phyloP scores from a whole-genome alignment of 2,113 vertebrate species.

The Melanocharis versteri region DNA sequence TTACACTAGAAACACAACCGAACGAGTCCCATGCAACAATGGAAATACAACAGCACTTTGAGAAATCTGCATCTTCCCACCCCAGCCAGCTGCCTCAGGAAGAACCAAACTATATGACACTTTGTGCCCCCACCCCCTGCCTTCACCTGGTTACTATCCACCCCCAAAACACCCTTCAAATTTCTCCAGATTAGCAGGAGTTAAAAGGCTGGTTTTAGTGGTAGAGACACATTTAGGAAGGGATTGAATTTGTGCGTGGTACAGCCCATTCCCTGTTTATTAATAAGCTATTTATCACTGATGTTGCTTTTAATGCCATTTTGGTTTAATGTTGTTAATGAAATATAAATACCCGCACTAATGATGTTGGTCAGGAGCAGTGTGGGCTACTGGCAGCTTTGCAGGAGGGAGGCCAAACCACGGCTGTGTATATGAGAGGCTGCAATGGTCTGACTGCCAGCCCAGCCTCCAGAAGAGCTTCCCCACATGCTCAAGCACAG shows the following conservation, averaged over 20 bases:
- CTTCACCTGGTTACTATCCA: background rate
- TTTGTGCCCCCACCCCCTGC: background rate
- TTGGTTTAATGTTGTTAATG: slow-evolving; percentile 85
- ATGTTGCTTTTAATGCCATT: slow-evolving; percentile 84
- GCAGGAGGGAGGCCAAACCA: slow-evolving; percentile 72
- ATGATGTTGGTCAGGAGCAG: slow-evolving; percentile 84
- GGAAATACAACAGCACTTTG: background rate
- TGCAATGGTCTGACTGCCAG: slow-evolving; percentile 13
- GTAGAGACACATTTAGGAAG: slow-evolving; percentile 35
- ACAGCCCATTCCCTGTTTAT: slow-evolving; percentile 77
- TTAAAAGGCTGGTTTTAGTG: slow-evolving; percentile 64
- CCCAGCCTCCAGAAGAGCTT: slow-evolving; percentile 30
- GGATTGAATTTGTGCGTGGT: slow-evolving; percentile 58
- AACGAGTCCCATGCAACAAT: accelerated
- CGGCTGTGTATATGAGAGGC: slow-evolving; percentile 32
- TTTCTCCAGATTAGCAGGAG: slow-evolving; percentile 55
- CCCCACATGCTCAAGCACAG: background rate
- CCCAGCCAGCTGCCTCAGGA: background rate
- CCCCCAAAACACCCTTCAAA: background rate
- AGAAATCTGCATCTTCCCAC: background rate
- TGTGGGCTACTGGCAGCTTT: slow-evolving; percentile 73
- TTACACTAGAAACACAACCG: background rate
- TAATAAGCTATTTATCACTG: slow-evolving; percentile 85
- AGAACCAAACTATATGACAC: background rate
- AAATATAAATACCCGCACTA: slow-evolving; percentile 84